Evolutionary conservation across 2,113 vertebrate genomes (phyloP).

Genomic region (Dinomys branickii): DNA sequence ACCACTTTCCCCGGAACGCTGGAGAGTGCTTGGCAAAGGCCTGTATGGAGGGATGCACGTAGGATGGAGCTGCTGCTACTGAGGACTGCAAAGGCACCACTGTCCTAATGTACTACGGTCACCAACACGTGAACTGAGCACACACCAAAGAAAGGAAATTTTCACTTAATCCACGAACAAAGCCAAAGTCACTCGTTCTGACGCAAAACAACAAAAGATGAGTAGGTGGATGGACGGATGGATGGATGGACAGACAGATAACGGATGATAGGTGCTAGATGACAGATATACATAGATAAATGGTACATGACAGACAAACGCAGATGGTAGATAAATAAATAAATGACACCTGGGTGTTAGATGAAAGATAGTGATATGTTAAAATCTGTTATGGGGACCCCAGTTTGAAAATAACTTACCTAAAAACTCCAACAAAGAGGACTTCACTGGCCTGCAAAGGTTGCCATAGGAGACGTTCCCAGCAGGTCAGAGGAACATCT

Average conservation of each 20-base stretch:
- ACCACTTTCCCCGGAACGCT: neutral
- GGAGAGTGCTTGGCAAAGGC: too few species aligned
- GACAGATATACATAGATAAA: neutral
- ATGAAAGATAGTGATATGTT: neutral
- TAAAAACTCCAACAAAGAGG: neutral
- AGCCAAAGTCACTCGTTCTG: neutral
- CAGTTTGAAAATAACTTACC: neutral
- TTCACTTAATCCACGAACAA: neutral
- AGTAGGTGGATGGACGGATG: neutral
- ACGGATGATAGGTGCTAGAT: neutral
- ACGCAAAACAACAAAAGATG: neutral
- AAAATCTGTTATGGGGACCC: neutral
- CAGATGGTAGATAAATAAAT: neutral
- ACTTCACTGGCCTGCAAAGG: too few species aligned
- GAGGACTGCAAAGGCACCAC: rapidly evolving
- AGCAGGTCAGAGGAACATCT: neutral
- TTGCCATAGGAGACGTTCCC: too few species aligned
- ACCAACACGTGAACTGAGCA: neutral
- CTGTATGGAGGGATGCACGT: rapidly evolving
- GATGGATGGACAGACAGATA: neutral
- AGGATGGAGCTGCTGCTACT: rapidly evolving
- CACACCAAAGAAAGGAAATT: neutral
- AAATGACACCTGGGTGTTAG: neutral
- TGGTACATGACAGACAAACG: neutral
- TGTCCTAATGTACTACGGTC: rapidly evolving